A percentile compares a stretch with the other conserved stretches of the same genome.
Conservation (phyloP, 2,113 vertebrate species). For the Aepyceros melampus region DNA sequence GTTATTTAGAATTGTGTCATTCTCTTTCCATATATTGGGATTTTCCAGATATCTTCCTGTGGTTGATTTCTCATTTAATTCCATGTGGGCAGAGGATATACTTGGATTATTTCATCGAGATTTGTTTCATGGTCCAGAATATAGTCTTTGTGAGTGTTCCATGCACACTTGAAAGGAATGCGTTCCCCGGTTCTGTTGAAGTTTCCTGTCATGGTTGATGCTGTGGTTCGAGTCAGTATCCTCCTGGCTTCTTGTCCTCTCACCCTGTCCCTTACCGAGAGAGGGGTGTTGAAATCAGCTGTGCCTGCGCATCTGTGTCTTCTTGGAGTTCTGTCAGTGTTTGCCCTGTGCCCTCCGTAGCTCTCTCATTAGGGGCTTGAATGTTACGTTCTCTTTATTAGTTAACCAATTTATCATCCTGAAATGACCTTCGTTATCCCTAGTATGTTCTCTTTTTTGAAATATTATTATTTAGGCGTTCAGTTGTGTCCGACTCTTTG, state of each 20-base stretch:
- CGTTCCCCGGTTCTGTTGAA: too few species aligned
- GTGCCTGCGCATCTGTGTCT: fast-evolving
- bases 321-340: too few species aligned
- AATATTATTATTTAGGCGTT: neutral
- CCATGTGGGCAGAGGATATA: neutral
- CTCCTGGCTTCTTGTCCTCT: neutral
- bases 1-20: neutral
- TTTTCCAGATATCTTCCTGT: neutral
- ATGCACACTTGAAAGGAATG: neutral
- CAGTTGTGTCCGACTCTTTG: neutral
- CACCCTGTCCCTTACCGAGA: neutral
- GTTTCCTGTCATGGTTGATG: neutral
- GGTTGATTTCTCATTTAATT: neutral
- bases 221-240: neutral
- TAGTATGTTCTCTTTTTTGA: neutral
- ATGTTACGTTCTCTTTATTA: neutral
- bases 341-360: neutral
- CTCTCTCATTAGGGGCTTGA: neutral
- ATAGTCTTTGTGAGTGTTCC: neutral
- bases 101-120: neutral
- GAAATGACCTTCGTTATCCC: neutral
- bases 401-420: neutral
- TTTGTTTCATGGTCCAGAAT: neutral
- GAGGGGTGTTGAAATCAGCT: neutral
- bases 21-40: neutral